Base-by-base conservation (phyloP, 2,113 vertebrate species). In the Noctilio leporinus region DNA sequence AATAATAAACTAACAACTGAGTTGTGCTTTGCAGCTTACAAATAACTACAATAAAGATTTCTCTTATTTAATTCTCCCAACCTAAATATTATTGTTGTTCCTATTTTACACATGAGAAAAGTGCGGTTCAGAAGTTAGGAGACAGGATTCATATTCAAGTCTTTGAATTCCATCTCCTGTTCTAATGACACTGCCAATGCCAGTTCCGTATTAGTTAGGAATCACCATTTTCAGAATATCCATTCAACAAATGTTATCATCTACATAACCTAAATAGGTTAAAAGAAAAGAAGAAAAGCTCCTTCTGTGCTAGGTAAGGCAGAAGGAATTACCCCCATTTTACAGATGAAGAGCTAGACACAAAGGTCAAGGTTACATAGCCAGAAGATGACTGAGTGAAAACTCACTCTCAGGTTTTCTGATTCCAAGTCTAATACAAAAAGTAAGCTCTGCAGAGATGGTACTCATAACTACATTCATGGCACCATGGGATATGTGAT, bases 61-160 rank as follows among this genome's bases (percentile, higher is more conserved):
- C 84, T 26, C 26, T 26, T 65, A 93, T 62, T 88, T 91, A 67
- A 72, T 80, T 65, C 75, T 95, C 47, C 59, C 4, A 65, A 83
- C n/a, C 67, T 67, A 80, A 40, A 45, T 86, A 69, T 35, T 33
- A 73, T 38, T 45, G 22, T 17, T 73, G 35, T n/a, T 91, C n/a
- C 12, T 7, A 62, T 22, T 89, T 95, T 69, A 90, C 26, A 89
- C 83, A 86, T 49, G 57, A 90, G 76, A 86, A 94, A 72, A 77
- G 4, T n/a, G n/a, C 95, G 65, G 40, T 38, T 76, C 59, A 38
- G 59, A 76, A 84, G 22, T 38, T 75, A 72, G 90, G 85, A 80
- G 70, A 69, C 30, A 88, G 20, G 26, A 80, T 93, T 91, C 15
- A 43, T 75, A 85, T n/a, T 47, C n/a, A 64, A 62, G 55, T 47